A percentile compares a stretch with the other conserved stretches of the same genome.
phyloP scores from a whole-genome alignment of 1,140 invertebrate species.

The Pygmarrhopalites habei region DNA sequence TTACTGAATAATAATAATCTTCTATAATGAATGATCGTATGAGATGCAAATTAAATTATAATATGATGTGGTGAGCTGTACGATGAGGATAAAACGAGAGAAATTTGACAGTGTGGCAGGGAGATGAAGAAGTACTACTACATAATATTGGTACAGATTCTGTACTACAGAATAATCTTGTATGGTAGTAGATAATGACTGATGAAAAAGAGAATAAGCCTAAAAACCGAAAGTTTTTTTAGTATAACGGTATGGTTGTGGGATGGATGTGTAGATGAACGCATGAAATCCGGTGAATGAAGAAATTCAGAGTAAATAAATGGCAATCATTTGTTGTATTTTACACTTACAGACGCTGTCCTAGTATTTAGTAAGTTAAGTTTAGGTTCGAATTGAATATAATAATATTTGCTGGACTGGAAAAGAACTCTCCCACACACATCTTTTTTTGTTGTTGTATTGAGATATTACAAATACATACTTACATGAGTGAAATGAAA shows the following conservation, averaged over 20 bases:
- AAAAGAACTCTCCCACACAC: too few species aligned
- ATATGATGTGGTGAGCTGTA: too few species aligned
- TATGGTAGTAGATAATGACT: constrained; percentile 4
- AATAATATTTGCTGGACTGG: too few species aligned
- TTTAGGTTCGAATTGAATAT: too few species aligned
- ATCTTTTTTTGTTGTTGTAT: too few species aligned
- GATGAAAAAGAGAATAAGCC: not conserved
- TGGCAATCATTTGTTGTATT: constrained; percentile 24
- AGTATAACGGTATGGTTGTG: not conserved
- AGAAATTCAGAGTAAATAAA: constrained; percentile 6
- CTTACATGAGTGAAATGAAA: too few species aligned
- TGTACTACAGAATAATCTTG: too few species aligned
- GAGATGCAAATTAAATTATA: too few species aligned
- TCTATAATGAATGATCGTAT: too few species aligned
- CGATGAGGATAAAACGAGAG: not conserved
- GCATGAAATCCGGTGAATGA: constrained; percentile 10
- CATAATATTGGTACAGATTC: not conserved
- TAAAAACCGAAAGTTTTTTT: not conserved
- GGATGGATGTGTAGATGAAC: not conserved
- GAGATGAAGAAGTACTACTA: not conserved
- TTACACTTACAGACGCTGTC: constrained; percentile 13
- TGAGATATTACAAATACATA: too few species aligned
- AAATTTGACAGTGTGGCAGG: not conserved
- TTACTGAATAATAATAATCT: too few species aligned
- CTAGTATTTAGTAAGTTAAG: too few species aligned